These are phyloP conservation scores for Drosophila orosa DNA, from an alignment of 1,140 invertebrate genomes.

Conservation along the genomic window DNA sequence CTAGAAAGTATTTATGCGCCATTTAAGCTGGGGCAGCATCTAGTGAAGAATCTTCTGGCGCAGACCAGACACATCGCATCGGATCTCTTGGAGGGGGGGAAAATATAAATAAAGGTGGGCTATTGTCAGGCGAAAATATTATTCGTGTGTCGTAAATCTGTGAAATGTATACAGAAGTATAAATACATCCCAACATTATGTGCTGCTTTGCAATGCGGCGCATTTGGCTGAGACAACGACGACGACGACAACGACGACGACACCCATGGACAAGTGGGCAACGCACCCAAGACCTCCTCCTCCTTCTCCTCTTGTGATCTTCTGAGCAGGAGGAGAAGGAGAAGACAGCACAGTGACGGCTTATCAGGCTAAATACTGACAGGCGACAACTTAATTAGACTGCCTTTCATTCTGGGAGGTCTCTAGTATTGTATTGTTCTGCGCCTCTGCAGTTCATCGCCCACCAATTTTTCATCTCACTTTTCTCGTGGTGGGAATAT, in stretches of 20 bases:
- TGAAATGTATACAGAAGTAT: constrained; percentile 50
- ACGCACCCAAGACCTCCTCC: constrained; percentile 22
- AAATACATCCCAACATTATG: constrained; percentile 25
- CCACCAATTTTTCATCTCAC: constrained; percentile 24
- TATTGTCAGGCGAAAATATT: constrained; percentile 40
- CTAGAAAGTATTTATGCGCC: constrained; percentile 66
- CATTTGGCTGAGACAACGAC: constrained; percentile 42
- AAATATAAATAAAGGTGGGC: constrained; percentile 32
- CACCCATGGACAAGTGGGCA: constrained; percentile 59
- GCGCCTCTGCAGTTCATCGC: constrained; percentile 23
- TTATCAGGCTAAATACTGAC: constrained; percentile 68
- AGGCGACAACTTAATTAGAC: constrained; percentile 75
- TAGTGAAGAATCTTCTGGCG: constrained; percentile 39
- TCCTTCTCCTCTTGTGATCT: background rate
- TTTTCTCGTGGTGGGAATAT: constrained; percentile 8
- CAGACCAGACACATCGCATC: constrained; percentile 28
- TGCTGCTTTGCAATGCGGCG: constrained; percentile 15
- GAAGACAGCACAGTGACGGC: constrained; percentile 36
- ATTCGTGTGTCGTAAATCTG: constrained; percentile 57
- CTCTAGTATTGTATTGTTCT: constrained; percentile 32
- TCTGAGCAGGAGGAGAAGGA: background rate
- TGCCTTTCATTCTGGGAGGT: constrained; percentile 45
- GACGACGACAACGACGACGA: constrained; percentile 17
- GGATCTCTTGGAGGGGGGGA: background rate
- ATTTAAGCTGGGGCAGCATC: constrained; percentile 44